Conservation (phyloP, 1,140 invertebrate species). For the Parasteatoda tepidariorum region DNA sequence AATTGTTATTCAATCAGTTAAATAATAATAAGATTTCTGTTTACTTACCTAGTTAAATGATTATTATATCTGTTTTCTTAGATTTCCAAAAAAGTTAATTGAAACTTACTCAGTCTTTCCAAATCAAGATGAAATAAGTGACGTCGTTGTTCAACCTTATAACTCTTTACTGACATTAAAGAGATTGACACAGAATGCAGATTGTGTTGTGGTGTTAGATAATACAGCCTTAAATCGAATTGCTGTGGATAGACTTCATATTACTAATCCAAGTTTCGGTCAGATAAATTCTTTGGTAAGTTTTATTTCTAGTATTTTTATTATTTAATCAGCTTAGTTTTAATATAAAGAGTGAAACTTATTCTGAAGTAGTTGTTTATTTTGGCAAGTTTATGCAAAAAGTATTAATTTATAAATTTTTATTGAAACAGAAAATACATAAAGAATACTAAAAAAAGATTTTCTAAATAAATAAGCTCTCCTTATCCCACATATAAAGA, state of each 20-base stretch:
- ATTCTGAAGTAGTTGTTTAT: no score
- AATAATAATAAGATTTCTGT: no score
- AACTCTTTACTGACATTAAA: slow-evolving; percentile 97
- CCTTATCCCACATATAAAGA: no score
- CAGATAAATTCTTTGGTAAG: slow-evolving; percentile 96
- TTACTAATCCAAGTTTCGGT: slow-evolving; percentile 94
- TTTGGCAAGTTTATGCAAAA: no score
- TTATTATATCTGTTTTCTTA: slow-evolving; percentile 64
- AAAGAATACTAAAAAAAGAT: no score
- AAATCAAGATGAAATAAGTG: slow-evolving; percentile 93
- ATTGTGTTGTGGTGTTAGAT: slow-evolving; percentile 95
- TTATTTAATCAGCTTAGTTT: no score
- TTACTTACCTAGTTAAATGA: no score
- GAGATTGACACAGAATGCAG: slow-evolving; percentile 93
- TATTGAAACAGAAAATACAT: no score
- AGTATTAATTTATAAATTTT: no score
- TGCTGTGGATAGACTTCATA: slow-evolving; percentile 90
- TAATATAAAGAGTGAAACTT: no score
- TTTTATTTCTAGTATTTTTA: slow-evolving; percentile 6
- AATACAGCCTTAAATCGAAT: slow-evolving; percentile 80
- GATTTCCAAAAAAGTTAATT: slow-evolving; percentile 97
- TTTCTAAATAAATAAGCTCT: no score
- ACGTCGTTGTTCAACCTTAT: slow-evolving; percentile 99
- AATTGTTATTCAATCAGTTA: no score
- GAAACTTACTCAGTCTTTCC: slow-evolving; percentile 99